These are phyloP conservation scores for Ctena decussata DNA, from an alignment of 2,888 invertebrate genomes.

Conservation along the genomic window DNA sequence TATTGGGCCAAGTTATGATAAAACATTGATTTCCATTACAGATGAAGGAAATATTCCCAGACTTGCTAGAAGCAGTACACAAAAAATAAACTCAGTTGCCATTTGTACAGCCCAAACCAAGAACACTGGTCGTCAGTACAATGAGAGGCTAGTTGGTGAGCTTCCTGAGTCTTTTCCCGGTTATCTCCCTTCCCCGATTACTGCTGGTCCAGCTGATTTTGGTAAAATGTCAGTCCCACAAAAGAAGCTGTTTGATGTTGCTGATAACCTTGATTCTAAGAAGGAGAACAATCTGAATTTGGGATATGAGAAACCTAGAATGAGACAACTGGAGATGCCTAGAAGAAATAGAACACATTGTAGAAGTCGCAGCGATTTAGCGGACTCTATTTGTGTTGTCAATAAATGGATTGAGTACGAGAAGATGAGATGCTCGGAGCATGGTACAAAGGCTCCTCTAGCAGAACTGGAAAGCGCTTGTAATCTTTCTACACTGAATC, in stretches of 20 bases:
- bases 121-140: not conserved
- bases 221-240: conserved; percentile 47
- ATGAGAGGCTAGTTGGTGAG: not conserved
- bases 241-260: conserved; percentile 48
- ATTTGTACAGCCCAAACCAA: conserved; percentile 64
- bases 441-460: conserved; percentile 69
- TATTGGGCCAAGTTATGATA: no score
- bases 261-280: not conserved
- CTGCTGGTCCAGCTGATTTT: conserved; percentile 16
- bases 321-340: conserved; percentile 39
- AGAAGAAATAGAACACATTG: conserved; percentile 42
- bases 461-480: conserved; percentile 78
- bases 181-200: conserved; percentile 56
- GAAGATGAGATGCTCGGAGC: conserved; percentile 66
- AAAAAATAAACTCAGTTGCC: conserved; percentile 38
- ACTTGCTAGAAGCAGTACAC: conserved; percentile 58
- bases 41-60: conserved; percentile 16
- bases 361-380: conserved; percentile 79
- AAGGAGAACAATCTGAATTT: not conserved
- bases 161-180: not conserved
- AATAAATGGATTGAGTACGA: conserved; percentile 80
- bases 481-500: conserved; percentile 76
- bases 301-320: not conserved
- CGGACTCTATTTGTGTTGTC: conserved; percentile 69
- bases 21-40: no score